Conservation (phyloP, 2,113 vertebrate genomes). For the Pomatostomus ruficeps region DNA sequence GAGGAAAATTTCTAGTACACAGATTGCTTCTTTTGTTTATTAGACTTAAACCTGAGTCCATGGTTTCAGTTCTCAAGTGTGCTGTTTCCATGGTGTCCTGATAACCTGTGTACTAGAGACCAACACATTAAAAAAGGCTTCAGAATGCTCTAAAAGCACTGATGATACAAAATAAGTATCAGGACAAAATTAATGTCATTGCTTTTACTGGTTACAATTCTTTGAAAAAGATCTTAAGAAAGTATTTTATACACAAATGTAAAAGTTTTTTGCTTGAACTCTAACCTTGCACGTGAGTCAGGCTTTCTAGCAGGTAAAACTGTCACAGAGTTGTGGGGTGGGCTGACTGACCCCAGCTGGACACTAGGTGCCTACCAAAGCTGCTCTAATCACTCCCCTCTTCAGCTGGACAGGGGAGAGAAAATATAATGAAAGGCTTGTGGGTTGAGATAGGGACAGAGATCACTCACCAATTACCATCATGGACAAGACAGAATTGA, state of each 20-base stretch:
- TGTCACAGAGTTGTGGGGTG: neutral
- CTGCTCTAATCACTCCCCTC: neutral
- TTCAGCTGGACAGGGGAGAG: neutral
- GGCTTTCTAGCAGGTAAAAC: neutral
- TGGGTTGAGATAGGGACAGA: neutral
- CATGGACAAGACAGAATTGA: neutral
- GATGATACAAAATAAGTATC: neutral
- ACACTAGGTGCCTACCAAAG: neutral
- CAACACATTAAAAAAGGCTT: neutral
- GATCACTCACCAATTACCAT: fast-evolving
- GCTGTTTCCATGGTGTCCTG: neutral
- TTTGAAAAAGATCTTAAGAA: neutral
- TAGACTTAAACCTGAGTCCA: neutral
- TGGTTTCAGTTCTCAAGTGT: neutral
- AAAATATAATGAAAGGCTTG: neutral
- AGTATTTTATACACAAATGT: neutral
- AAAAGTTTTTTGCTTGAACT: neutral
- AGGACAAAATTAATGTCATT: neutral
- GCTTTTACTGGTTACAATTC: neutral
- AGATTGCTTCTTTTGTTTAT: neutral
- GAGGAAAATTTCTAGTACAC: neutral
- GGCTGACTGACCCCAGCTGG: neutral
- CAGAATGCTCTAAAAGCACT: neutral
- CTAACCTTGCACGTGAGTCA: neutral
- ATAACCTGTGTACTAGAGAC: neutral